Percentiles rank a stretch among this genome's conserved stretches.
Conservation (phyloP, 2,113 vertebrate genomes). For the Melospiza georgiana region DNA sequence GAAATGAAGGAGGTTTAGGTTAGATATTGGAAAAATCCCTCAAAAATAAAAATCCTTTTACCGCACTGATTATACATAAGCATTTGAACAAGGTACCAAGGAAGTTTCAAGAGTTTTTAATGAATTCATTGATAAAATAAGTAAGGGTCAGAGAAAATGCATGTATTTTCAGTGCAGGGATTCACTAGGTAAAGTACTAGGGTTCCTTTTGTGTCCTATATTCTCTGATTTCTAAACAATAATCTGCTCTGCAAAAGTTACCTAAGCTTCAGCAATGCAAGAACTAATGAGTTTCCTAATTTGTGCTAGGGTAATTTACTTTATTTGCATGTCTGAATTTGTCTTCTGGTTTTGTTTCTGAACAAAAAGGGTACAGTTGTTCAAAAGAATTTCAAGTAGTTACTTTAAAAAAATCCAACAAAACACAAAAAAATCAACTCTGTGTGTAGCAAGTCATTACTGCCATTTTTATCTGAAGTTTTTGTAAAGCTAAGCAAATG, state of each 20-base stretch:
- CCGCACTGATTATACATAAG: background rate
- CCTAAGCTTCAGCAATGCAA: background rate
- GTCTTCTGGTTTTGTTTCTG: background rate
- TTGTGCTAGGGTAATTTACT: background rate
- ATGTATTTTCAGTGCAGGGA: background rate
- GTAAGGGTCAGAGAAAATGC: background rate
- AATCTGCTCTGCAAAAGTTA: background rate
- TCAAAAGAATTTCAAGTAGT: background rate
- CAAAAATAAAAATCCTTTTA: background rate
- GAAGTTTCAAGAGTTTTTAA: background rate
- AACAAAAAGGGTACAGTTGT: background rate
- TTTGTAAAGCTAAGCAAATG: background rate
- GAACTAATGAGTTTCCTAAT: background rate
- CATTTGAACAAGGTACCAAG: background rate
- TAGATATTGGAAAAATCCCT: background rate
- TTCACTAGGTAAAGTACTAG: background rate
- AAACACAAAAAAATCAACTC: background rate
- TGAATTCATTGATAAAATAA: background rate
- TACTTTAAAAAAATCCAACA: background rate
- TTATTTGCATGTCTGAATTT: background rate
- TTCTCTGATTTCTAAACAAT: background rate
- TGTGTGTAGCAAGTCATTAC: background rate
- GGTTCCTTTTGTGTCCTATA: background rate
- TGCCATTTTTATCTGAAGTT: background rate
- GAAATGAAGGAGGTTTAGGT: background rate